Percentiles rank a stretch among this genome's conserved stretches.
These are phyloP conservation scores for Yponomeuta evonymella DNA, from an alignment of 2,888 invertebrate genomes.

Conservation along the genomic window DNA sequence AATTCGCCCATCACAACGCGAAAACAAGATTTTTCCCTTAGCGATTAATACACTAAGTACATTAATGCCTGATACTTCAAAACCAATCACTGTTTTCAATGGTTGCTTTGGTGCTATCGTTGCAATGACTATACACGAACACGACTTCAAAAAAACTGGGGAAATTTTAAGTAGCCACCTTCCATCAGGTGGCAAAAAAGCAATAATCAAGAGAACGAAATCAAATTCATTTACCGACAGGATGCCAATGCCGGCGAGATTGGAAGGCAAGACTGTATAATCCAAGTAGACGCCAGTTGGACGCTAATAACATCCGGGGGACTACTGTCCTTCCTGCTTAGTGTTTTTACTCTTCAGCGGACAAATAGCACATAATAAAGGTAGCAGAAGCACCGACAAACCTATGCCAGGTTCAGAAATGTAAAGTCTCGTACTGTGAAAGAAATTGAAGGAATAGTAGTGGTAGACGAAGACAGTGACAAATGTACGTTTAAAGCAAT, in stretches of 20 bases:
- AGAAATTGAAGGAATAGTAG: too few species aligned
- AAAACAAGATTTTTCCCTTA: slow-evolving; percentile 45
- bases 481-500: too few species aligned
- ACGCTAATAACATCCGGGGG: slow-evolving; percentile 41
- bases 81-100: background rate
- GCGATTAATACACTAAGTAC: background rate
- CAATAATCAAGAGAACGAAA: background rate
- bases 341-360: slow-evolving; percentile 10
- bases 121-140: too few species aligned
- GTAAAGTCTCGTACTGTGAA: too few species aligned
- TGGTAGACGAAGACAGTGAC: too few species aligned
- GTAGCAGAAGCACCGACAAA: background rate
- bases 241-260: background rate
- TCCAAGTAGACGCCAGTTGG: slow-evolving; percentile 16
- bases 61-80: background rate
- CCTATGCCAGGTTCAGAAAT: too few species aligned
- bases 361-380: background rate
- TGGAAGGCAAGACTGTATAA: slow-evolving; percentile 30
- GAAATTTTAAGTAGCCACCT: too few species aligned
- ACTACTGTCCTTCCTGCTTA: slow-evolving; percentile 29
- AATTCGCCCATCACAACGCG: slow-evolving; percentile 69
- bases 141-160: too few species aligned
- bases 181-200: too few species aligned
- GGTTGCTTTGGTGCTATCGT: too few species aligned
- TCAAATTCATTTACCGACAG: slow-evolving; percentile 35